A percentile compares a stretch with the other conserved stretches of the same genome.
phyloP scores from a whole-genome alignment of 1,140 invertebrate species.

The Chironomus tepperi region DNA sequence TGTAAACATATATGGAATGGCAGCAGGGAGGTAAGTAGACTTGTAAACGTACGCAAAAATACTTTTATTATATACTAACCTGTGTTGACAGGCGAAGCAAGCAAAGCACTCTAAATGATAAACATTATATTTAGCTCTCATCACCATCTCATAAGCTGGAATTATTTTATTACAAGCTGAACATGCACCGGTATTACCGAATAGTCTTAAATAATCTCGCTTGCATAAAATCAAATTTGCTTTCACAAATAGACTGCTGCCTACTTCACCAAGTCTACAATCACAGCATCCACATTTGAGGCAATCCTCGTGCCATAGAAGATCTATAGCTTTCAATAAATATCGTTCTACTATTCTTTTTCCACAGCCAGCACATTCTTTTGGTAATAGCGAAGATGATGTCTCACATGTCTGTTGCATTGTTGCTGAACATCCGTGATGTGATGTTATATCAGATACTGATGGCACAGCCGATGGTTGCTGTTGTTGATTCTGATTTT shows the following conservation, averaged over 20 bases:
- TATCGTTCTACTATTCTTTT: conserved; percentile 67
- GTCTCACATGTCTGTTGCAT: background rate
- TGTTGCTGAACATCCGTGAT: background rate
- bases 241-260: conserved; percentile 84
- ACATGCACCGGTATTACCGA: conserved; percentile 86
- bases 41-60: background rate
- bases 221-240: conserved; percentile 88
- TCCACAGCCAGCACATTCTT: conserved; percentile 67
- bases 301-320: conserved; percentile 92
- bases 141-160: conserved; percentile 95
- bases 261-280: conserved; percentile 83
- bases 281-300: conserved; percentile 90
- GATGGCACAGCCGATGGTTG: background rate
- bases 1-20: background rate
- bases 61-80: conserved; percentile 49
- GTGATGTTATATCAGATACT: background rate
- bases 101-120: conserved; percentile 95
- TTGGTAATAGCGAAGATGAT: conserved; percentile 33
- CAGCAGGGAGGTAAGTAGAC: background rate
- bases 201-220: conserved; percentile 83
- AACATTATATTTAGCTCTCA: conserved; percentile 88
- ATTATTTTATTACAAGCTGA: conserved; percentile 88
- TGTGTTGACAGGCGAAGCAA: conserved; percentile 93
- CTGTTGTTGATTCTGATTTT: background rate
- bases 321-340: conserved; percentile 69